phyloP scores from a whole-genome alignment of 2,888 invertebrate genomes.

The Phengaris arion region DNA sequence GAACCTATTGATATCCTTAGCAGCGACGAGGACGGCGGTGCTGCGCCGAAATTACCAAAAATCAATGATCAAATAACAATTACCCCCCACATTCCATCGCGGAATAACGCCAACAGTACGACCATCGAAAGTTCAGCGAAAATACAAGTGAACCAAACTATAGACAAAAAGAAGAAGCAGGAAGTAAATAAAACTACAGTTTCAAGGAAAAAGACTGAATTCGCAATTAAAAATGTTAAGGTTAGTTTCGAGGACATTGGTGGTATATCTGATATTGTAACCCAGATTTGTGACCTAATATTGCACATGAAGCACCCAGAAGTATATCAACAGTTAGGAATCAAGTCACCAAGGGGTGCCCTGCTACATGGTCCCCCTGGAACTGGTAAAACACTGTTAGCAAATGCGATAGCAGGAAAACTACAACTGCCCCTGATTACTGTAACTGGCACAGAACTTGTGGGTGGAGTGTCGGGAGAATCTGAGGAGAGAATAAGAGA shows the following conservation, averaged over 20 bases:
- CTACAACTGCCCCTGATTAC: constrained; percentile 90
- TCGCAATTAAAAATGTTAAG: constrained; percentile 63
- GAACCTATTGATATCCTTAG: constrained; percentile 73
- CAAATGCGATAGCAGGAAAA: constrained; percentile 92
- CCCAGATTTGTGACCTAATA: constrained; percentile 85
- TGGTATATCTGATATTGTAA: constrained; percentile 87
- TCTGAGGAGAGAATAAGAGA: constrained; percentile 96
- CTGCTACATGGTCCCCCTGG: constrained; percentile 97
- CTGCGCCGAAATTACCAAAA: constrained; percentile 71
- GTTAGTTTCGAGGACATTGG: constrained; percentile 88
- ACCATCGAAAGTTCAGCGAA: constrained; percentile 50
- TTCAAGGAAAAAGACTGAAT: constrained; percentile 59
- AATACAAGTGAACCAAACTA: constrained; percentile 52
- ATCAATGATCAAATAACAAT: constrained; percentile 74
- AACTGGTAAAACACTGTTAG: constrained; percentile 92
- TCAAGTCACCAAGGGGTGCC: constrained; percentile 93
- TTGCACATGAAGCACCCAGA: constrained; percentile 94
- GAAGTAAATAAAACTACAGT: constrained; percentile 47
- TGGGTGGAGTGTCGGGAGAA: constrained; percentile 97
- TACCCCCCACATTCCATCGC: constrained; percentile 66
- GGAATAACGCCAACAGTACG: constrained; percentile 51
- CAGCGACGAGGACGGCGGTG: constrained; percentile 66
- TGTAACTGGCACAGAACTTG: constrained; percentile 94
- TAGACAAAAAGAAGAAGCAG: constrained; percentile 65
- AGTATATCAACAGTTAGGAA: constrained; percentile 90